These are phyloP conservation scores for Diabrotica undecimpunctata DNA, from an alignment of 1,140 invertebrate species.

Conservation along the genomic window DNA sequence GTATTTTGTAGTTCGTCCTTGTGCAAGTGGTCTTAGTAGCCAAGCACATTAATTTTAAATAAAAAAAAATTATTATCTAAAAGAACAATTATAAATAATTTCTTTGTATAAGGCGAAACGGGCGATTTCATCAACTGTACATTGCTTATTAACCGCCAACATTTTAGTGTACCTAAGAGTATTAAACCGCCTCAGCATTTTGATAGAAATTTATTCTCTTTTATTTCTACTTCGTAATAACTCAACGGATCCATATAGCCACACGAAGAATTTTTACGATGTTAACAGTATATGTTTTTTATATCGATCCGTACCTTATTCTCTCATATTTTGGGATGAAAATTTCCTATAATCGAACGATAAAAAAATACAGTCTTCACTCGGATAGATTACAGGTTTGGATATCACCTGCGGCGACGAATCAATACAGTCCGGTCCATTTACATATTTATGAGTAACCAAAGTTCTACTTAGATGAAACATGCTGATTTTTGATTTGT, in stretches of 20 bases:
- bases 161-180: too few relatives aligned
- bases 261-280: not conserved
- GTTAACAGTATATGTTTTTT: not conserved
- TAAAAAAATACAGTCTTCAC: slow-evolving; percentile 17
- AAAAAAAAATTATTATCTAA: too few relatives aligned
- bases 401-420: slow-evolving; percentile 6
- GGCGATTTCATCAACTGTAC: too few relatives aligned
- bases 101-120: too few relatives aligned
- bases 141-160: too few relatives aligned
- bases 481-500: slow-evolving; percentile 16
- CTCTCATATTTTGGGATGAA: not conserved
- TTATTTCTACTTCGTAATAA: slow-evolving; percentile 1
- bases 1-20: too few relatives aligned
- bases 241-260: not conserved
- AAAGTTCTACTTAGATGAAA: slow-evolving; percentile 10
- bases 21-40: too few relatives aligned
- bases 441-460: slow-evolving; percentile 22
- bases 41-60: too few relatives aligned
- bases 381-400: slow-evolving; percentile 22
- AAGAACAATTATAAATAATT: too few relatives aligned
- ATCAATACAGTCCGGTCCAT: slow-evolving; percentile 21
- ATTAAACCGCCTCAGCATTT: too few relatives aligned
- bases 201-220: not conserved
- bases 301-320: not conserved
- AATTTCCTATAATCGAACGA: slow-evolving; percentile 2